These are phyloP conservation scores for Scleropages formosus DNA, from an alignment of 2,797 vertebrate genomes.

Conservation along the genomic window DNA sequence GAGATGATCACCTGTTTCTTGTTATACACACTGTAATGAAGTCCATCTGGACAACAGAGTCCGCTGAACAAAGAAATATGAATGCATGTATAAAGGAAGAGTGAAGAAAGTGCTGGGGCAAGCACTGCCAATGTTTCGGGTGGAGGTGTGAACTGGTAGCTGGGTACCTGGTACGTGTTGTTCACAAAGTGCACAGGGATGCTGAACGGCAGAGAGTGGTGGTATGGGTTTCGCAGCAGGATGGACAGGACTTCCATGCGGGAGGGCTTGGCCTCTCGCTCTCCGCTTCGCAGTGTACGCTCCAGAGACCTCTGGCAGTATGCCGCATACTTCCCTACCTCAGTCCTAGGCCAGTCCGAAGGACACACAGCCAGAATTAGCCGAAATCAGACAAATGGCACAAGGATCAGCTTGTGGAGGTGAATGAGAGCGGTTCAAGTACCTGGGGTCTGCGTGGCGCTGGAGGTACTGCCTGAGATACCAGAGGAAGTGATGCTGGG, in stretches of 20 bases:
- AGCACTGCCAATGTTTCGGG: not conserved
- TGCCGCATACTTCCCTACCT: conserved; percentile 90
- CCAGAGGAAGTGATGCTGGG: conserved; percentile 95
- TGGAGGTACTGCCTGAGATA: conserved; percentile 87
- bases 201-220: conserved; percentile 93
- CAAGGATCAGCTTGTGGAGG: not conserved
- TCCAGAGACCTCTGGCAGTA: conserved; percentile 92
- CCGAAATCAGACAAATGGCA: too few relatives aligned
- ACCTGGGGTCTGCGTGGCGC: conserved; percentile 85
- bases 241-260: conserved; percentile 95
- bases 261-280: conserved; percentile 88
- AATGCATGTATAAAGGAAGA: not conserved
- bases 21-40: not conserved
- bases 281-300: conserved; percentile 81
- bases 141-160: not conserved
- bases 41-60: not conserved
- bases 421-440: not conserved
- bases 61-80: not conserved
- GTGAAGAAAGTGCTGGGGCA: not conserved
- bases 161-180: conserved; percentile 85
- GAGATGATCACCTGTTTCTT: not conserved
- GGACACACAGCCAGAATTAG: not conserved
- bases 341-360: conserved; percentile 65
- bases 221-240: conserved; percentile 91
- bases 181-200: conserved; percentile 95